Base-by-base conservation (phyloP, 2,888 invertebrate species). In the Tineola bisselliella region DNA sequence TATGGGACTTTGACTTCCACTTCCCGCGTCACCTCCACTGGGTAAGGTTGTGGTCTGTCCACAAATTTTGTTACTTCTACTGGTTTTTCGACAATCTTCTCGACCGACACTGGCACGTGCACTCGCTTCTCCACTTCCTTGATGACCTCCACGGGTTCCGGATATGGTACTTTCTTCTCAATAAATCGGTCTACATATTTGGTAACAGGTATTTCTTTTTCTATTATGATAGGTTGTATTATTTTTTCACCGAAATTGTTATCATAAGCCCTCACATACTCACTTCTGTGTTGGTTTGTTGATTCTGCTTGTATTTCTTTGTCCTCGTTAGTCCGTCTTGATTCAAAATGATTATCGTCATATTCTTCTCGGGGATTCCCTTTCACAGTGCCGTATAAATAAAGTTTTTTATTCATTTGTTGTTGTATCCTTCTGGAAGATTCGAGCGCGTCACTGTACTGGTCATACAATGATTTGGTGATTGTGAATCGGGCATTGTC, bases 31-130 rank as follows among this genome's bases (percentile, higher is more conserved):
- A 87, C 86, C 61, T 89, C 87, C 12, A 90, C 89, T 0, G 90
- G 89, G 63, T 90, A 87, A 0, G 89, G 89, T 62, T 91, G 76
- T 43, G 81, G 81, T 56, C 83, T 90, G 64, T 92, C 88, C 0
- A 90, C 79, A 63, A 84, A 82, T 66, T 73, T 79, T 0, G 87
- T 84, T 0, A 88, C 77, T 71, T 87, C 84, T 0, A 87, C 74
- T 0, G 89, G 89, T 69, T 84, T 89, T 65, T 89, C 89, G 0
- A 89, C 77, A 4, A 88, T 74, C 63, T 84, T 89, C 63, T 90
- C 89, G 44, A 77, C 76, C n/a, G 77, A 77, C 0, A 89, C 82
- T 0, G 82, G 76, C 1, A 81, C 74, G 1, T 84, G 77, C 0
- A 87, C 77, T 0, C 81, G 84, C 56, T 89, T 82, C 57, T 86